phyloP scores from a whole-genome alignment of 2,113 vertebrate genomes.

The Lepus americanus region DNA sequence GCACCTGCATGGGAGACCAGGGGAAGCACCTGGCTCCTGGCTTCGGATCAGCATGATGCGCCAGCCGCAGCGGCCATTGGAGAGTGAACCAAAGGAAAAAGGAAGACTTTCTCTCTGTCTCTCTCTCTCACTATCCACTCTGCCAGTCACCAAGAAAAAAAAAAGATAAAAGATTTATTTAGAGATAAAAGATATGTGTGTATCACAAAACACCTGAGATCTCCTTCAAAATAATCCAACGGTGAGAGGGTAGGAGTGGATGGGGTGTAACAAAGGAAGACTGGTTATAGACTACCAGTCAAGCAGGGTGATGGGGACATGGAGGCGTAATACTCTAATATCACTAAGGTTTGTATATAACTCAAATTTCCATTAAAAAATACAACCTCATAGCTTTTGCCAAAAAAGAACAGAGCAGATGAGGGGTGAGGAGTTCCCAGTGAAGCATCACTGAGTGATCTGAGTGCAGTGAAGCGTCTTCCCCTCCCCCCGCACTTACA shows the following conservation, averaged over 20 bases:
- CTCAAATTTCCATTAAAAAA: constrained; percentile 45
- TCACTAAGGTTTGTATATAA: not conserved
- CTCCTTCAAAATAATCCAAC: not conserved
- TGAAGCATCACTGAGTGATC: not conserved
- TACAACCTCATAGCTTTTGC: not conserved
- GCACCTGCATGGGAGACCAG: too few species aligned
- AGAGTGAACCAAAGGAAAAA: too few species aligned
- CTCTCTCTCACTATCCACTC: too few species aligned
- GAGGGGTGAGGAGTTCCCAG: not conserved
- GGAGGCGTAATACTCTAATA: not conserved
- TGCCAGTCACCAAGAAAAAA: too few species aligned
- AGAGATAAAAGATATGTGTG: not conserved
- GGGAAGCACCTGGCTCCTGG: too few species aligned
- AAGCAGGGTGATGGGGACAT: not conserved
- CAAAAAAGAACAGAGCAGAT: not conserved
- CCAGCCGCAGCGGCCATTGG: too few species aligned
- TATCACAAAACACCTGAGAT: not conserved
- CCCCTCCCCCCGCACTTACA: constrained; percentile 4
- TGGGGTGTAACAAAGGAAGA: not conserved
- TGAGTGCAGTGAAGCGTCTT: not conserved
- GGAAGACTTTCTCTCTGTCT: too few species aligned
- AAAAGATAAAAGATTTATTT: not conserved
- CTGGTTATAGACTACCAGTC: not conserved
- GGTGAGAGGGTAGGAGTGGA: not conserved
- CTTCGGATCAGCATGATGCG: too few species aligned